phyloP scores from a whole-genome alignment of 2,113 vertebrate species.

The Lamprologus ornatipinnis region DNA sequence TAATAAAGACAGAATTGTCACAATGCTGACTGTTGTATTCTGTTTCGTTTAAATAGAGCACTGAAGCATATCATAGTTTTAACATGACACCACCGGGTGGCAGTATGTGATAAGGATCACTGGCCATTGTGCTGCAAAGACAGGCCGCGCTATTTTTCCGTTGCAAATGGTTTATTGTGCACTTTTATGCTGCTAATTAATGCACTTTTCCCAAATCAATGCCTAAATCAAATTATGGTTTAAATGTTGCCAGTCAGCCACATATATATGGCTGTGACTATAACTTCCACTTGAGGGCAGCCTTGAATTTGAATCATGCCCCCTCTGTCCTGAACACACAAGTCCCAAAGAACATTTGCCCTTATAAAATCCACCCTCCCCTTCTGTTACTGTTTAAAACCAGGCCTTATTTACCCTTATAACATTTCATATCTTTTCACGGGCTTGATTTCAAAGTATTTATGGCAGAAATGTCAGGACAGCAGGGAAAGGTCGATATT shows the following conservation, averaged over 20 bases:
- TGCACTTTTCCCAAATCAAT: neutral
- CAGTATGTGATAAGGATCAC: neutral
- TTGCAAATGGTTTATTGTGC: neutral
- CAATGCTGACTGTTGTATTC: neutral
- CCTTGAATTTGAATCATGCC: neutral
- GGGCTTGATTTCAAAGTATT: slow-evolving; percentile 30
- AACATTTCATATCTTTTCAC: slow-evolving; percentile 15
- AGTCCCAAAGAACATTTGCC: neutral
- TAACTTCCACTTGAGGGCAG: neutral
- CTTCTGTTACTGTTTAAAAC: neutral
- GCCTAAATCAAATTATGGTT: neutral
- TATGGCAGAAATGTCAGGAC: slow-evolving; percentile 19
- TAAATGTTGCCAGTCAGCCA: neutral
- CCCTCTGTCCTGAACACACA: neutral
- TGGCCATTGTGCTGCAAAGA: neutral
- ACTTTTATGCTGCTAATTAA: neutral
- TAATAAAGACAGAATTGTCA: slow-evolving; percentile 58
- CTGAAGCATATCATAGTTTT: neutral
- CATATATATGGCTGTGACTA: neutral
- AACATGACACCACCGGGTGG: slow-evolving; percentile 32
- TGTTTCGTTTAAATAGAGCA: neutral
- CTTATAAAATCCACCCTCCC: neutral
- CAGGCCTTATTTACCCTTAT: slow-evolving; percentile 12
- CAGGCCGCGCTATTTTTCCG: rapidly evolving
- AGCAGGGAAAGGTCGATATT: slow-evolving; percentile 46